Percentiles rank a stretch among this genome's conserved stretches.
phyloP scores from a whole-genome alignment of 2,797 vertebrate species.

The Melanotaenia trifasciata region DNA sequence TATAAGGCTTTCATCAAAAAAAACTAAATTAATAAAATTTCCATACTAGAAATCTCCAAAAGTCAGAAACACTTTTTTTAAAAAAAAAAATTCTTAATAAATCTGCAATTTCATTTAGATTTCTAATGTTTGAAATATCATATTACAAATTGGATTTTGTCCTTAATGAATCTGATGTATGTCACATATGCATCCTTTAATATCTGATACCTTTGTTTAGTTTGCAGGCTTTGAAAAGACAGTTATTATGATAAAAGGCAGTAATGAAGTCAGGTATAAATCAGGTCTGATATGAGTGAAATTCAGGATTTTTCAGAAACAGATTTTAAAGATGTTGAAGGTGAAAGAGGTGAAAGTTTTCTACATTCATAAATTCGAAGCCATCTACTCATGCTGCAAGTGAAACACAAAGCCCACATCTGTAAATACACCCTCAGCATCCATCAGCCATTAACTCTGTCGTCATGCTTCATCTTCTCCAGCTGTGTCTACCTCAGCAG shows the following conservation, averaged over 20 bases:
- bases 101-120: neutral
- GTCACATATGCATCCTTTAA: neutral
- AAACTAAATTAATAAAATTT: too few species aligned
- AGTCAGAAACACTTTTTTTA: too few species aligned
- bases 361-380: neutral
- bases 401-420: neutral
- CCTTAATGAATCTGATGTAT: too few species aligned
- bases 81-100: too few species aligned
- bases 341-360: neutral
- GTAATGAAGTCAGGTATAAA: too few species aligned
- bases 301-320: too few species aligned
- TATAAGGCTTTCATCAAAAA: too few species aligned
- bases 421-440: conserved; percentile 3
- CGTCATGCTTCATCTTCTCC: neutral
- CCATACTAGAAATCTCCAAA: too few species aligned
- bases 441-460: conserved; percentile 7
- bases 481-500: conserved; percentile 4
- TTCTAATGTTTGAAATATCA: neutral
- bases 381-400: neutral
- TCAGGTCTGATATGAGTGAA: too few species aligned
- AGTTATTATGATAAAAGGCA: too few species aligned
- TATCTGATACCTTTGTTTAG: neutral
- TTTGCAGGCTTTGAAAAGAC: too few species aligned
- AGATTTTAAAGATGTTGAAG: too few species aligned
- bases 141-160: neutral